A percentile compares a stretch with the other conserved stretches of the same genome.
phyloP scores from a whole-genome alignment of 1,140 invertebrate species.

The Euborellia annulipes region DNA sequence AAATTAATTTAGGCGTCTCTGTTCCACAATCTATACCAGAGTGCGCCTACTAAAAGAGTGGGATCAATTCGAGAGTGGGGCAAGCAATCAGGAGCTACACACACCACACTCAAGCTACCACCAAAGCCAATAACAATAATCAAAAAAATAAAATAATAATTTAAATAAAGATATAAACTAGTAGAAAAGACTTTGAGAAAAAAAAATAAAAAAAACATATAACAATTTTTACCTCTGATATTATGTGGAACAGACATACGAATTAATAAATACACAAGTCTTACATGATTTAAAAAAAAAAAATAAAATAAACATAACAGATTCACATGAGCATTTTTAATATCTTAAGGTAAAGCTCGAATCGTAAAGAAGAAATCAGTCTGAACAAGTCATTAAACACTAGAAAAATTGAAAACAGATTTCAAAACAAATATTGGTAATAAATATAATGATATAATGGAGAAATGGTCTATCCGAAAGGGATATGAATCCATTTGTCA shows the following conservation, averaged over 20 bases:
- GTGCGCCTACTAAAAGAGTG: constrained; percentile 4
- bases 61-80: constrained; percentile 7
- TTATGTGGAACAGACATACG: too few relatives aligned
- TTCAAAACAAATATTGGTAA: neutral
- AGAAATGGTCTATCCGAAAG: too few relatives aligned
- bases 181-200: constrained; percentile 6
- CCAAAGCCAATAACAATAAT: neutral
- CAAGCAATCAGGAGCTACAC: constrained; percentile 5
- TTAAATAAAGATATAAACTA: constrained; percentile 9
- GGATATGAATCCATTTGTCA: too few relatives aligned
- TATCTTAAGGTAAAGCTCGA: neutral
- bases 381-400: constrained; percentile 3
- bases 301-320: too few relatives aligned
- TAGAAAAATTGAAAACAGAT: neutral
- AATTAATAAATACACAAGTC: neutral
- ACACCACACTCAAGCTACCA: constrained; percentile 9
- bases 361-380: constrained; percentile 2
- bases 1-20: too few relatives aligned
- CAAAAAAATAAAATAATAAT: constrained; percentile 1
- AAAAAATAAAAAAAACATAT: constrained; percentile 40
- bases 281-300: too few relatives aligned
- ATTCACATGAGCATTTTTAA: too few relatives aligned
- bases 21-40: too few relatives aligned
- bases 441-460: too few relatives aligned
- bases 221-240: too few relatives aligned